Percentiles rank a stretch among this genome's conserved stretches.
These are phyloP conservation scores for Poeciliopsis gracilis DNA, from an alignment of 2,797 vertebrate genomes.

Conservation along the genomic window DNA sequence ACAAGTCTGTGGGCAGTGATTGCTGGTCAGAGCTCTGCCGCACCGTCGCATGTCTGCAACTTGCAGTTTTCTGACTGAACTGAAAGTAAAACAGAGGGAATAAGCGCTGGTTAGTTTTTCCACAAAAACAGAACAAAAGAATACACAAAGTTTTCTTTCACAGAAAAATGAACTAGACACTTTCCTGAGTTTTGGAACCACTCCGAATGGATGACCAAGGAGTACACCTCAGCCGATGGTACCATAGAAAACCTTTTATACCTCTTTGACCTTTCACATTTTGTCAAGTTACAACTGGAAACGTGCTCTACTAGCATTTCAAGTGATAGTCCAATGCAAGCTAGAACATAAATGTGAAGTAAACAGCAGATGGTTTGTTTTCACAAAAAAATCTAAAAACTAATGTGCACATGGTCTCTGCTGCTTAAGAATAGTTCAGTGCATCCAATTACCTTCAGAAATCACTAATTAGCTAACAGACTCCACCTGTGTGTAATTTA, in stretches of 20 bases:
- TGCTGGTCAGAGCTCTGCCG: conserved; percentile 39
- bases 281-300: background rate
- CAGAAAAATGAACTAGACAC: conserved; percentile 28
- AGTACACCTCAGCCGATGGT: background rate
- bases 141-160: conserved; percentile 36
- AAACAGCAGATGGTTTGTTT: background rate
- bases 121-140: conserved; percentile 23
- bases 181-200: conserved; percentile 37
- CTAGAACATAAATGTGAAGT: background rate
- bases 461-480: conserved; percentile 14
- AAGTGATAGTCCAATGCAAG: background rate
- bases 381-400: background rate
- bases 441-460: background rate
- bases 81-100: conserved; percentile 57
- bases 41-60: conserved; percentile 42
- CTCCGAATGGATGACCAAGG: background rate
- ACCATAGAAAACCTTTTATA: background rate
- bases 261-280: background rate
- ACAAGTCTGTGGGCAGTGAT: conserved; percentile 54
- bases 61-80: conserved; percentile 45
- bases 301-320: background rate
- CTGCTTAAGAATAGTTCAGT: background rate
- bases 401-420: background rate
- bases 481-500: conserved; percentile 38
- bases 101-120: conserved; percentile 1